Base-by-base conservation (phyloP, 2,888 invertebrate genomes). In the Xestia rhomboidea region DNA sequence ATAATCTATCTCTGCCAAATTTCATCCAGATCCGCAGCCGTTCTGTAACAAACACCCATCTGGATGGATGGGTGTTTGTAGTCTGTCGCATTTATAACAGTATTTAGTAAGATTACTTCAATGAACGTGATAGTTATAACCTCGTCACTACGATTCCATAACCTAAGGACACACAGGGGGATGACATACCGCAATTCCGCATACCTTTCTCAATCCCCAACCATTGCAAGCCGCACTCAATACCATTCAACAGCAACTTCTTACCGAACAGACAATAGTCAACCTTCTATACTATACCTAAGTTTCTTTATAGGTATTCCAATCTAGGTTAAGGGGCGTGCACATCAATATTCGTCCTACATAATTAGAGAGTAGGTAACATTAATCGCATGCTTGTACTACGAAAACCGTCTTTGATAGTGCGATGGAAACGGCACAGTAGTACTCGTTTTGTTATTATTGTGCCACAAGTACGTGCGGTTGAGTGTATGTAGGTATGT, bases 261-360 rank as follows among this genome's bases (percentile, higher is more conserved):
- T 68, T 77, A 30, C 57, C 34, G 21, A 57, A 71, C 51, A 76
- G 38, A 72, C 54, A 73, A 57, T 41, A 51, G 7, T 34, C 13
- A 34, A 15, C 7, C 2, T 54, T 68, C 54, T 54, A n/a, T 41
- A 30, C 44, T 10, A 62, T 30, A 57, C 21, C 73, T 80, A 84
- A 49, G 27, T 34, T 57, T 67, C 49, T 73, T 72, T 73, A 34
- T 57, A 64, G 64, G 27, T 60, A 34, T 49, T 27, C n/a, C 21
- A 8, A 84, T 77, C 76, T 84, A 78, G 79, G 82, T 78, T 87
- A 85, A 62, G 82, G 76, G 79, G 78, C 81, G 80, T 72, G 68
- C 73, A n/a, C 84, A 84, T 87, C 79, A 84, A 83, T 86, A 88
- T 88, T 86, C 88, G 77, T 81, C 74, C 82, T 82, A 78, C 82